phyloP scores from a whole-genome alignment of 2,888 invertebrate genomes.

The Agriopis leucophaearia region DNA sequence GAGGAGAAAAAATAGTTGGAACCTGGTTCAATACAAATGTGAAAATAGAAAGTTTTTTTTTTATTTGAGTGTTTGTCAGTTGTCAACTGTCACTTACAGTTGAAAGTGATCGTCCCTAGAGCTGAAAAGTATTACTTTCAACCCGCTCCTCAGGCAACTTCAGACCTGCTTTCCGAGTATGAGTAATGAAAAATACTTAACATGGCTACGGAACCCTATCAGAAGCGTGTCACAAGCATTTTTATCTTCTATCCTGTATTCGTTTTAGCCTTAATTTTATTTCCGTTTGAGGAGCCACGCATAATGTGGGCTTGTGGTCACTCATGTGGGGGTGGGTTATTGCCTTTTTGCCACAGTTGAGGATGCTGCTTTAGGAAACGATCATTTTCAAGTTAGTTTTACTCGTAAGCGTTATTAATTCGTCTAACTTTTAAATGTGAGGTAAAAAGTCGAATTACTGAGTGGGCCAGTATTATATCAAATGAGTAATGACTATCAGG shows the following conservation, averaged over 20 bases:
- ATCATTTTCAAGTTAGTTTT: constrained; percentile 3
- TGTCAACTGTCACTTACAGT: no score
- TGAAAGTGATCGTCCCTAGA: no score
- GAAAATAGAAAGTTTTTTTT: no score
- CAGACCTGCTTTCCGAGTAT: no score
- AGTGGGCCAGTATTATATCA: no score
- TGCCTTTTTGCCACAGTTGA: constrained; percentile 15
- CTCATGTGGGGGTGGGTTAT: constrained; percentile 34
- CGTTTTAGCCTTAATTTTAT: constrained; percentile 50
- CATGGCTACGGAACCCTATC: background rate
- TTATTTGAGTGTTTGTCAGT: no score
- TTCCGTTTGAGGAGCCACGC: constrained; percentile 65
- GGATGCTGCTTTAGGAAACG: constrained; percentile 10
- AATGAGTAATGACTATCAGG: no score
- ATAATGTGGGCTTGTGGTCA: constrained; percentile 54
- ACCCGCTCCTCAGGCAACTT: no score
- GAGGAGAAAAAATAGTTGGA: no score
- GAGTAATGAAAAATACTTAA: no score
- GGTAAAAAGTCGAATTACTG: background rate
- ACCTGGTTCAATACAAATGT: no score
- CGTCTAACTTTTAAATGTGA: background rate
- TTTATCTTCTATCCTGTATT: constrained; percentile 40
- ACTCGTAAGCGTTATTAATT: constrained; percentile 4
- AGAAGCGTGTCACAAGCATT: background rate
- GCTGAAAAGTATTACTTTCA: no score